Evolutionary conservation across 2,113 vertebrate genomes (phyloP).

Genomic region (Nothobranchius kuhntae): DNA sequence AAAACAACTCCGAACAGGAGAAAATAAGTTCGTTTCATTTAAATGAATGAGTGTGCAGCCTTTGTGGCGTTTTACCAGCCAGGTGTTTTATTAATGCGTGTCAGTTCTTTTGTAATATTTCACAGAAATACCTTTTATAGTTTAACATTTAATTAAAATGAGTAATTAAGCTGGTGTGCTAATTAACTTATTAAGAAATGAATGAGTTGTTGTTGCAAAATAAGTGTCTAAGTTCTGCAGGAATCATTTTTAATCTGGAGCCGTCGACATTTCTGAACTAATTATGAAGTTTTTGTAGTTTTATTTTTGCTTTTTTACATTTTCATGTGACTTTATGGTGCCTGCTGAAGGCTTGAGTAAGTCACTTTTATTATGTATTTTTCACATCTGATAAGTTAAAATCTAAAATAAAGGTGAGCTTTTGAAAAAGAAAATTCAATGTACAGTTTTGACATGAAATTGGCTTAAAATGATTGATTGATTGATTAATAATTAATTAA

Average conservation of each 20-base stretch:
- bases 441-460: no score
- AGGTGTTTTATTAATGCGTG: background rate
- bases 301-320: background rate
- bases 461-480: no score
- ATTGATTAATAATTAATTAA: no score
- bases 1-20: no score
- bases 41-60: conserved; percentile 1
- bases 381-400: no score
- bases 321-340: background rate
- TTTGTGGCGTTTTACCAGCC: conserved; percentile 13
- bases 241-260: no score
- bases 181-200: background rate
- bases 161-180: background rate
- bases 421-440: no score
- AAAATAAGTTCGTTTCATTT: no score
- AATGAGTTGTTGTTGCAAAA: background rate
- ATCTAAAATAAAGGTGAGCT: no score
- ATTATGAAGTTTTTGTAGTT: no score
- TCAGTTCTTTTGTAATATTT: background rate
- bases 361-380: no score
- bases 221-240: background rate
- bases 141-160: background rate
- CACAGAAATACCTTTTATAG: background rate
- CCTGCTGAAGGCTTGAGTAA: background rate
- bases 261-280: background rate